Percentiles rank a stretch among this genome's conserved stretches.
Evolutionary conservation across 1,140 invertebrate genomes (phyloP).

Genomic region (Pseudomyrmex concolor): DNA sequence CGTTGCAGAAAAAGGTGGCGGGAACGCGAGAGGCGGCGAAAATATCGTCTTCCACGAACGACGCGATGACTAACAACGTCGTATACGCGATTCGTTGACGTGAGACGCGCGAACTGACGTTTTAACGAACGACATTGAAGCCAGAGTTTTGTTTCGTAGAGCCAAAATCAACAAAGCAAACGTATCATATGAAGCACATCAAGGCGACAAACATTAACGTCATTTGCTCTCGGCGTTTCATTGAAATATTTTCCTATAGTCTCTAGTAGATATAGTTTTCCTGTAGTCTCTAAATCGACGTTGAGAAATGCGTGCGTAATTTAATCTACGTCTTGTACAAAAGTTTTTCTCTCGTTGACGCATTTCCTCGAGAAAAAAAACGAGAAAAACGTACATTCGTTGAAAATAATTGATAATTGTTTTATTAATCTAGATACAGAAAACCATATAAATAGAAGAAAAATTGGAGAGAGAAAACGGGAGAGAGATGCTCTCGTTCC

Average conservation of each 20-base stretch:
- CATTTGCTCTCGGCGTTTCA: constrained; percentile 38
- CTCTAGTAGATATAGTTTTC: constrained; percentile 11
- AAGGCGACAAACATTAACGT: constrained; percentile 19
- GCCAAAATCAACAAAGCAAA: constrained; percentile 54
- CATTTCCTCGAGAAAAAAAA: background rate
- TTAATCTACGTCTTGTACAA: background rate
- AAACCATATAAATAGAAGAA: too few species aligned
- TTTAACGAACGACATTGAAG: constrained; percentile 60
- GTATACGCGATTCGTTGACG: constrained; percentile 42
- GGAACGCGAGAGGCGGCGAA: constrained; percentile 22
- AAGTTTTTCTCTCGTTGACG: background rate
- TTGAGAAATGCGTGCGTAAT: constrained; percentile 17
- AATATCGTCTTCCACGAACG: constrained; percentile 50
- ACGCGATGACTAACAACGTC: constrained; percentile 36
- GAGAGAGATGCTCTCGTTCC: background rate
- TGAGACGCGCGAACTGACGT: constrained; percentile 50
- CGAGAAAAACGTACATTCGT: background rate
- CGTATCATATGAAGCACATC: constrained; percentile 46
- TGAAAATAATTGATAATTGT: background rate
- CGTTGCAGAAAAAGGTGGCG: constrained; percentile 45
- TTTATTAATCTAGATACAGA: background rate
- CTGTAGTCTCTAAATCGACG: background rate
- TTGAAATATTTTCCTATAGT: constrained; percentile 44
- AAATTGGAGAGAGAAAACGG: too few species aligned
- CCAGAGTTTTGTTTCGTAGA: constrained; percentile 46